Base-by-base conservation (phyloP, 2,797 vertebrate species). In the Scomberomorus guttatus region DNA sequence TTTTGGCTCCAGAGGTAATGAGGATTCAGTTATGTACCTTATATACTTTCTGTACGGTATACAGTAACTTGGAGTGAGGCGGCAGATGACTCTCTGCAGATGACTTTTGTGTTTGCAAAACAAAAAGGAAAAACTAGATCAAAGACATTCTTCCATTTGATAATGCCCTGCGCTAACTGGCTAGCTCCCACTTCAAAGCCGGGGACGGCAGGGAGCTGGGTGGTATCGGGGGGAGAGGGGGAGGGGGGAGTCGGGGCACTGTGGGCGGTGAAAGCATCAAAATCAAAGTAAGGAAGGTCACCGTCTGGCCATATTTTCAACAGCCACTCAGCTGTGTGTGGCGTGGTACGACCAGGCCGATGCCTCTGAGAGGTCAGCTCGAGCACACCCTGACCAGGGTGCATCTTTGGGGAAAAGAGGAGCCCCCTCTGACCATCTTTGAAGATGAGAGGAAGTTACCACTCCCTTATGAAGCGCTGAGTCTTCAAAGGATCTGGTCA, bases 241-340 rank as follows among this genome's bases (percentile, higher is more conserved):
- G 80, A 58, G 50, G 57, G 14, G 1, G 79, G 58, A 42, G 54
- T 17, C 34, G 64, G 27, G 81, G 34, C 75, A 46, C 75, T 10
- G 81, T 68, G 55, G 90, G 80, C 67, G 85, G 75, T 55, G 54
- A 83, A 79, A 72, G 67, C 58, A 13, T 80, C 81, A 24, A 79
- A 85, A 80, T 87, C 64, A 85, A 85, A 89, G 80, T 62, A 34
- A 68, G 51, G 65, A 69, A 70, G 83, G 80, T 89, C 81, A 81
- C 15, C 1, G 84, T 73, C 60, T 37, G 71, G 76, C 63, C 87
- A 72, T 46, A 67, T 80, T 80, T 83, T 59, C 65, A 65, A 32
- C 34, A 67, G 56, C 55, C 56, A 42, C 54, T 87, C 48, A 46
- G 55, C 44, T 32, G 46, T 22, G 70, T 6, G 7, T 15, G 4